Evolutionary conservation across 2,888 invertebrate species (phyloP).

Genomic region (Acanthoscelides obtectus): DNA sequence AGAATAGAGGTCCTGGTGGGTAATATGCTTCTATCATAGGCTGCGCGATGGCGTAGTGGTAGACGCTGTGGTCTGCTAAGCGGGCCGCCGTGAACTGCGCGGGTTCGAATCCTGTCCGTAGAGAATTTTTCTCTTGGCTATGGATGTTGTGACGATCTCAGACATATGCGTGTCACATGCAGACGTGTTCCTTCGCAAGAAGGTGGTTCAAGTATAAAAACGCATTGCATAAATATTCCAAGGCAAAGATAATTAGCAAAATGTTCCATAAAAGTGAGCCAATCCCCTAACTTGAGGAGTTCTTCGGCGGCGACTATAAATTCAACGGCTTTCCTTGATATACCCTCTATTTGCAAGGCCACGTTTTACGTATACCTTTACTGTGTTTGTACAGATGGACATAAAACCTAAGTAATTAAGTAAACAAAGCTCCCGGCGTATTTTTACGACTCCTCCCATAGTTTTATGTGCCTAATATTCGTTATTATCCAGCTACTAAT

Average conservation of each 20-base stretch:
- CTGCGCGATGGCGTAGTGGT: no score
- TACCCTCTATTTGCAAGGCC: background rate
- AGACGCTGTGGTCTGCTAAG: no score
- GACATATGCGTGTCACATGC: no score
- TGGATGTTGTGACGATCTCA: no score
- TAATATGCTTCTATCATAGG: no score
- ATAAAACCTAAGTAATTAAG: constrained; percentile 34
- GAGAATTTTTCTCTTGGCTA: no score
- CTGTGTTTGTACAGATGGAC: constrained; percentile 15
- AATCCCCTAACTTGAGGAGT: background rate
- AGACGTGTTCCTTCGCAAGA: no score
- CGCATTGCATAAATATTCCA: background rate
- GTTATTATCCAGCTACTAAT: constrained; percentile 19
- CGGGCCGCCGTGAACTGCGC: no score
- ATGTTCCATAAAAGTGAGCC: background rate
- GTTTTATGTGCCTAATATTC: constrained; percentile 12
- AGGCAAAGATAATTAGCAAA: background rate
- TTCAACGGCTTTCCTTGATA: background rate
- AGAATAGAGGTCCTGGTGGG: no score
- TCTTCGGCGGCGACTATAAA: background rate
- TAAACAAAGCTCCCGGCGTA: constrained; percentile 27
- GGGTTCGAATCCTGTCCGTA: no score
- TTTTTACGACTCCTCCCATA: constrained; percentile 11
- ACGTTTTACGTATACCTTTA: background rate
- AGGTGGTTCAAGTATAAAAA: no score